Conservation (phyloP, 1,140 invertebrate genomes). For the Parasteatoda tepidariorum region DNA sequence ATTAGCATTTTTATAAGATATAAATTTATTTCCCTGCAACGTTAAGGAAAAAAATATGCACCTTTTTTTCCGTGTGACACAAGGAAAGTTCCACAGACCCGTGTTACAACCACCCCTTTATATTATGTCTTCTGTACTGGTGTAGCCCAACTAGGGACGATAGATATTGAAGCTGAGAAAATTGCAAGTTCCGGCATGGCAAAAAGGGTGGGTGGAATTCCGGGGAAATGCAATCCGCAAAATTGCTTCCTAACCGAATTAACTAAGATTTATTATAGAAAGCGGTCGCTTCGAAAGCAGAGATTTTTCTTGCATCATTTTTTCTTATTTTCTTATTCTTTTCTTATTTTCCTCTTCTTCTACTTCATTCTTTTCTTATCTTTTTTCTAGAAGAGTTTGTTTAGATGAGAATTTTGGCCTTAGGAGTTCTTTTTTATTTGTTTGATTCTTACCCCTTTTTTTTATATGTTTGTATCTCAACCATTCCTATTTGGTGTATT, state of each 20-base stretch:
- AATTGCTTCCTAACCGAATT: conserved; percentile 60
- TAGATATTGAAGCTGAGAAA: conserved; percentile 47
- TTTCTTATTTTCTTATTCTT: background rate
- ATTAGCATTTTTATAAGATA: too few species aligned
- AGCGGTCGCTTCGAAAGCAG: conserved; percentile 50
- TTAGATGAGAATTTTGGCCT: conserved; percentile 1
- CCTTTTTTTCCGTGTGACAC: too few species aligned
- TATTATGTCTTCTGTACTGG: background rate
- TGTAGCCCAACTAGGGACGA: conserved; percentile 2
- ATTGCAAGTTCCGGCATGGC: conserved; percentile 29
- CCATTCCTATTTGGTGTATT: conserved; percentile 43
- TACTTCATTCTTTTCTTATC: background rate
- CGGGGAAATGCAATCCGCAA: conserved; percentile 49
- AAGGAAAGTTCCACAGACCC: background rate
- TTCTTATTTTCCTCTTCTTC: background rate
- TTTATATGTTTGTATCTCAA: conserved; percentile 44
- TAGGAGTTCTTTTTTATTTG: conserved; percentile 1
- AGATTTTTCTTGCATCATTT: conserved; percentile 39
- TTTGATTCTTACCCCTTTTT: conserved; percentile 26
- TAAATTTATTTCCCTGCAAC: too few species aligned
- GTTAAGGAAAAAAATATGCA: too few species aligned
- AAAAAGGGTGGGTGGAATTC: background rate
- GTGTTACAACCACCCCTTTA: background rate
- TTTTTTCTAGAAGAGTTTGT: conserved; percentile 13
- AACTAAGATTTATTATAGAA: conserved; percentile 59